Evolutionary conservation across 2,797 vertebrate species (phyloP).

Genomic region (Halcyon chelicuti): DNA sequence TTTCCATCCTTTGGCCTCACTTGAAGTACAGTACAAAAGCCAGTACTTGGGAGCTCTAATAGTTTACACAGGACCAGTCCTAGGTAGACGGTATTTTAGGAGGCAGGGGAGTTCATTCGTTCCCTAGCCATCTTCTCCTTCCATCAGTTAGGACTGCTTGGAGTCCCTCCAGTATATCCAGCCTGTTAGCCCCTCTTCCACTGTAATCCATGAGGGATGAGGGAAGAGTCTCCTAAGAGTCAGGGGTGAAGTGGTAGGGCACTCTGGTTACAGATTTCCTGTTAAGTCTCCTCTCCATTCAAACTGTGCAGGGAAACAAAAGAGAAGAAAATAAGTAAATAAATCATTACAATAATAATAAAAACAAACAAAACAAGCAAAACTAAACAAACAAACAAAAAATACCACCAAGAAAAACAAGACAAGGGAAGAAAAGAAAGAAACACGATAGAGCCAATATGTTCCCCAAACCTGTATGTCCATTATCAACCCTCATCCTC

Average conservation of each 20-base stretch:
- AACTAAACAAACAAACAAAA: too few species aligned
- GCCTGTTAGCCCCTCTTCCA: neutral
- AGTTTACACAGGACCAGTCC: constrained; percentile 7
- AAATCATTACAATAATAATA: too few species aligned
- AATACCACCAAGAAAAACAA: too few species aligned
- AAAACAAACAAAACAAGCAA: too few species aligned
- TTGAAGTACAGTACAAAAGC: constrained; percentile 31
- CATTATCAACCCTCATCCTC: neutral
- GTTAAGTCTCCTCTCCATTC: neutral
- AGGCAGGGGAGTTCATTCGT: neutral
- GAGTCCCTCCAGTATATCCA: neutral
- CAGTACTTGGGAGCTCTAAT: neutral
- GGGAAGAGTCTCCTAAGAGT: neutral
- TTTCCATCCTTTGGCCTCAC: constrained; percentile 54
- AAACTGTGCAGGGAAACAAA: neutral
- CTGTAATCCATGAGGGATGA: neutral
- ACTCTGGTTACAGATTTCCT: neutral
- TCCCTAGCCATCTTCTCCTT: neutral
- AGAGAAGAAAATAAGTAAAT: neutral
- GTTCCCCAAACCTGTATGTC: neutral
- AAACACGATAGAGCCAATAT: neutral
- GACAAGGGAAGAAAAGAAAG: neutral
- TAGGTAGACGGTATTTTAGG: neutral
- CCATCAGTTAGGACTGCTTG: neutral
- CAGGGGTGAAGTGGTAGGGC: neutral